These are phyloP conservation scores for Callimorpha dominula DNA, from an alignment of 2,888 invertebrate species.

Conservation along the genomic window DNA sequence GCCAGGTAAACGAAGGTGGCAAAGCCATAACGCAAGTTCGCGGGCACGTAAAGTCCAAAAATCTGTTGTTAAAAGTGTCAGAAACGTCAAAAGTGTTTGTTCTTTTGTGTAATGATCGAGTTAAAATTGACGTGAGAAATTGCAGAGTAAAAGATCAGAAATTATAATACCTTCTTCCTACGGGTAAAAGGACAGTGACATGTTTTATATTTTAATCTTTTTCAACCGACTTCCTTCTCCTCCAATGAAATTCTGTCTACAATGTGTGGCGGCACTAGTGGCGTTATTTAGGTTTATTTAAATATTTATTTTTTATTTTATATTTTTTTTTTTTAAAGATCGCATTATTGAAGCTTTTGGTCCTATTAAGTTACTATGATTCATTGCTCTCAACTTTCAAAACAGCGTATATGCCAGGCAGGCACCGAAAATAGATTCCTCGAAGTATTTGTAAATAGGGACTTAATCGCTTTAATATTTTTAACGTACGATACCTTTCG, in stretches of 20 bases:
- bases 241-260: neutral
- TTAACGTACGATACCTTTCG: neutral
- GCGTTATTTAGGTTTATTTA: neutral
- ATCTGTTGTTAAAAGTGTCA: conserved; percentile 41
- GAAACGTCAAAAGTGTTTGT: conserved; percentile 20
- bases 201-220: neutral
- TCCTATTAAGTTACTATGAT: neutral
- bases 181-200: too few species aligned
- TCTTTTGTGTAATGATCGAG: conserved; percentile 68
- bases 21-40: conserved; percentile 58
- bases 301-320: neutral
- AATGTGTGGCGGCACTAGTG: neutral
- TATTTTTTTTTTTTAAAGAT: neutral
- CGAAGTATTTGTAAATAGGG: neutral
- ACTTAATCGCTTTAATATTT: neutral
- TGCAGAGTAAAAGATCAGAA: conserved; percentile 11
- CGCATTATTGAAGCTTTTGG: neutral
- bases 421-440: neutral
- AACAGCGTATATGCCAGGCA: neutral
- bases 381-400: neutral
- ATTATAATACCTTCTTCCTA: neutral
- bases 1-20: conserved; percentile 38
- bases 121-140: conserved; percentile 75
- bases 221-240: neutral
- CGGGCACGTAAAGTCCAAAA: conserved; percentile 66